These are phyloP conservation scores for Conger conger DNA, from an alignment of 2,113 vertebrate species.

Conservation along the genomic window DNA sequence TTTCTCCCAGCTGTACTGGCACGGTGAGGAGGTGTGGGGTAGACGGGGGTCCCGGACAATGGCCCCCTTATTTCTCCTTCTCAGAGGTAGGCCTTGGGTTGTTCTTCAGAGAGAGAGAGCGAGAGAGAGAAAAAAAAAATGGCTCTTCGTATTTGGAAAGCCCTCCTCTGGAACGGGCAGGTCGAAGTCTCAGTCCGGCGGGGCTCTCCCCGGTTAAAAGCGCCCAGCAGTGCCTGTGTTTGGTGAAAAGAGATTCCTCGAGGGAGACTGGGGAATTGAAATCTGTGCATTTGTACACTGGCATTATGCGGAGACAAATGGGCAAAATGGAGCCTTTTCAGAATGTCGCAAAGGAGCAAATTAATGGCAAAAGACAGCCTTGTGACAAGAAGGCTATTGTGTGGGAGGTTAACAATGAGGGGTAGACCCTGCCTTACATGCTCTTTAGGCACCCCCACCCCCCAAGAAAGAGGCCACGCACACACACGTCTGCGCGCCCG, in stretches of 20 bases:
- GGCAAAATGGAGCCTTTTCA: constrained; percentile 28
- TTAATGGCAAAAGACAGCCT: constrained; percentile 60
- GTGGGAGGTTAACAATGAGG: constrained; percentile 41
- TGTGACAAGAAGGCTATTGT: constrained; percentile 55
- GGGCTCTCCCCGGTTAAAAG: constrained; percentile 45
- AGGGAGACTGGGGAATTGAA: constrained; percentile 34
- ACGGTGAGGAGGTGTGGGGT: constrained; percentile 27
- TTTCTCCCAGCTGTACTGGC: constrained; percentile 47
- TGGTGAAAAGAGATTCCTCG: constrained; percentile 47
- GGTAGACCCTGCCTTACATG: constrained; percentile 38
- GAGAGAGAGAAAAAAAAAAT: not conserved
- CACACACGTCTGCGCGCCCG: constrained; percentile 7
- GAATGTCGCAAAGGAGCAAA: constrained; percentile 48
- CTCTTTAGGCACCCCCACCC: constrained; percentile 22
- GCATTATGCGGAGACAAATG: constrained; percentile 35
- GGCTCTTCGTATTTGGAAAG: constrained; percentile 44
- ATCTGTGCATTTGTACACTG: constrained; percentile 31
- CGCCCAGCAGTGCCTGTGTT: constrained; percentile 44
- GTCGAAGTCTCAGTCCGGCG: constrained; percentile 46
- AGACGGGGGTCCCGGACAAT: constrained; percentile 50
- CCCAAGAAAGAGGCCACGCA: constrained; percentile 31
- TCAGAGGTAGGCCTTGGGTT: constrained; percentile 29
- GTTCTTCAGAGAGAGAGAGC: constrained; percentile 29
- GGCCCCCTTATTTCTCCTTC: constrained; percentile 25
- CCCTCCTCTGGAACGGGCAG: constrained; percentile 40